Conservation (phyloP, 2,113 vertebrate genomes). For the Alexandromys fortis region DNA sequence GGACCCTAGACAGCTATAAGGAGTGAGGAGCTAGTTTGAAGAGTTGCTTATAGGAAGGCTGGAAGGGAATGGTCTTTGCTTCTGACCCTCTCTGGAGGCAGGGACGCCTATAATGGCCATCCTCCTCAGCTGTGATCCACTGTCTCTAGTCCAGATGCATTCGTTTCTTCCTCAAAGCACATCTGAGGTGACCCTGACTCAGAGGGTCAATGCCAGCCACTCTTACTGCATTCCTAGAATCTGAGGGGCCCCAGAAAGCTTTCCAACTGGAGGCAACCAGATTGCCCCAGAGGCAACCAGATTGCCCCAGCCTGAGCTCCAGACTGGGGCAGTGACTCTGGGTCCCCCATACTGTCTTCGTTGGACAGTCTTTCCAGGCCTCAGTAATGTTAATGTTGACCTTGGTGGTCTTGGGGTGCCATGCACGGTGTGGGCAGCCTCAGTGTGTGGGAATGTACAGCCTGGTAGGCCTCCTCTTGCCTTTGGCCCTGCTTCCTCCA, state of each 20-base stretch:
- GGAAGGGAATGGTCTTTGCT: background rate
- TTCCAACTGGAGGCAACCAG: background rate
- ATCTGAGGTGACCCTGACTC: rapidly evolving
- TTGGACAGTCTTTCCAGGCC: background rate
- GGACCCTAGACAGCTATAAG: background rate
- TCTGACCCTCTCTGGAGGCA: background rate
- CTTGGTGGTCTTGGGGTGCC: background rate
- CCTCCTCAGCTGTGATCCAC: background rate
- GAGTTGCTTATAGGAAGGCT: background rate
- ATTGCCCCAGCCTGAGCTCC: background rate
- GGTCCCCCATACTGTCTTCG: background rate
- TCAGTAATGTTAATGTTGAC: background rate
- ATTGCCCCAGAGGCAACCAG: background rate
- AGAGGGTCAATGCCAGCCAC: background rate
- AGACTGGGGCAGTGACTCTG: background rate
- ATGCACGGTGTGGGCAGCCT: background rate
- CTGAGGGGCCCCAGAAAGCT: background rate
- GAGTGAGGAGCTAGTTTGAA: background rate
- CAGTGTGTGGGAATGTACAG: no score
- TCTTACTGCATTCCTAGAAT: background rate
- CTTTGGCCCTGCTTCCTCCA: background rate
- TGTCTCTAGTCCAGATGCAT: background rate
- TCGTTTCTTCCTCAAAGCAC: background rate
- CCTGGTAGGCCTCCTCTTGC: background rate
- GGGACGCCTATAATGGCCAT: rapidly evolving